A percentile compares a stretch with the other conserved stretches of the same genome.
These are phyloP conservation scores for Acrocephalus scirpaceus DNA, from an alignment of 2,797 vertebrate species.

Conservation along the genomic window DNA sequence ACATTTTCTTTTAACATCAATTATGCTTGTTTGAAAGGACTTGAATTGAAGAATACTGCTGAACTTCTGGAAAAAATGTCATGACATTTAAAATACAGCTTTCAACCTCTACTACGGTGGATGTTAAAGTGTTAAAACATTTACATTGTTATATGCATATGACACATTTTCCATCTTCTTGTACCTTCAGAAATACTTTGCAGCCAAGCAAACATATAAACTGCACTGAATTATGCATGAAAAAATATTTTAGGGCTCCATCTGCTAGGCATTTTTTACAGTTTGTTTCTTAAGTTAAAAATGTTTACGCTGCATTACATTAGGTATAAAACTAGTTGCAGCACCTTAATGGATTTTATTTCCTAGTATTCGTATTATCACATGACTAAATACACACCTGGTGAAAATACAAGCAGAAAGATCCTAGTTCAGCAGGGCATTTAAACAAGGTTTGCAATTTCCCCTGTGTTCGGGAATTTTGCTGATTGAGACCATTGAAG, in stretches of 20 bases:
- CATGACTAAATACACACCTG: background rate
- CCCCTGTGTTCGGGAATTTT: background rate
- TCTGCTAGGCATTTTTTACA: background rate
- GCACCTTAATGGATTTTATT: background rate
- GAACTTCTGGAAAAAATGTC: background rate
- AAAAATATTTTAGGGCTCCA: background rate
- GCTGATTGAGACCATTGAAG: background rate
- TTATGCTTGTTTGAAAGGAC: conserved; percentile 13
- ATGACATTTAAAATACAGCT: background rate
- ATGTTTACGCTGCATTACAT: background rate
- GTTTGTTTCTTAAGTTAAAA: conserved; percentile 1
- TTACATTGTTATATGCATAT: background rate
- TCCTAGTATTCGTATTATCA: background rate
- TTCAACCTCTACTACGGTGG: background rate
- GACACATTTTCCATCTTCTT: background rate
- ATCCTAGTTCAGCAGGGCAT: background rate
- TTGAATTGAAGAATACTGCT: background rate
- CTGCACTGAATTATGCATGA: background rate
- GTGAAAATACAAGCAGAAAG: background rate
- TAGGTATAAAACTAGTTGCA: background rate
- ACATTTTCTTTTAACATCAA: conserved; percentile 30
- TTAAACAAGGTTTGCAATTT: background rate
- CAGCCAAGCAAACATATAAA: background rate
- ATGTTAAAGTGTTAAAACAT: background rate
- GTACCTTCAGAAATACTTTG: conserved; percentile 7